phyloP scores from a whole-genome alignment of 2,113 vertebrate species.

The Rhea americana region DNA sequence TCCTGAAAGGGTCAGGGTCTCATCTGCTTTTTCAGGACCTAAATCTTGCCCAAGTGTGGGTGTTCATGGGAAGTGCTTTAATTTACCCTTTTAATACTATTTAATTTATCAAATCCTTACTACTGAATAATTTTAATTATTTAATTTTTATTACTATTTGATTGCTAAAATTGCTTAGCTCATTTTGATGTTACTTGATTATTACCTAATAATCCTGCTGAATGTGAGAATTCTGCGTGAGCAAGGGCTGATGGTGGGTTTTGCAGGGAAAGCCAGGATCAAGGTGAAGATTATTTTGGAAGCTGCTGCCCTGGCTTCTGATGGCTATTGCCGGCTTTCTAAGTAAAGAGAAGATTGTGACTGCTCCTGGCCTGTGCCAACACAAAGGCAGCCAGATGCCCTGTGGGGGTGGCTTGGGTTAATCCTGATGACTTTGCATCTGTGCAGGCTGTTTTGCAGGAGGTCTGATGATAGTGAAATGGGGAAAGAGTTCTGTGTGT shows the following conservation, averaged over 20 bases:
- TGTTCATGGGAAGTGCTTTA: background rate
- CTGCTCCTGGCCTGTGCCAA: too few species aligned
- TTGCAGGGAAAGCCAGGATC: background rate
- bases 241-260: too few species aligned
- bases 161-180: background rate
- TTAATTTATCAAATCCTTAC: background rate
- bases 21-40: background rate
- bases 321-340: background rate
- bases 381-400: too few species aligned
- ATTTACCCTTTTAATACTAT: background rate
- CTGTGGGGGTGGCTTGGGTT: too few species aligned
- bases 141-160: background rate
- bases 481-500: too few species aligned
- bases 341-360: too few species aligned
- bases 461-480: too few species aligned
- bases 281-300: background rate
- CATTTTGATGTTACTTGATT: background rate
- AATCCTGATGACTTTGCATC: too few species aligned
- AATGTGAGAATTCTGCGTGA: background rate
- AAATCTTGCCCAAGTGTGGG: background rate
- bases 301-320: background rate
- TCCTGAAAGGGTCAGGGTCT: background rate
- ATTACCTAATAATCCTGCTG: background rate
- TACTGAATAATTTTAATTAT: too few species aligned
- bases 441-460: too few species aligned